Evolutionary conservation across 2,113 vertebrate genomes (phyloP), one percentile per base, ranked within the genome.

Genomic region (Gobius niger): DNA sequence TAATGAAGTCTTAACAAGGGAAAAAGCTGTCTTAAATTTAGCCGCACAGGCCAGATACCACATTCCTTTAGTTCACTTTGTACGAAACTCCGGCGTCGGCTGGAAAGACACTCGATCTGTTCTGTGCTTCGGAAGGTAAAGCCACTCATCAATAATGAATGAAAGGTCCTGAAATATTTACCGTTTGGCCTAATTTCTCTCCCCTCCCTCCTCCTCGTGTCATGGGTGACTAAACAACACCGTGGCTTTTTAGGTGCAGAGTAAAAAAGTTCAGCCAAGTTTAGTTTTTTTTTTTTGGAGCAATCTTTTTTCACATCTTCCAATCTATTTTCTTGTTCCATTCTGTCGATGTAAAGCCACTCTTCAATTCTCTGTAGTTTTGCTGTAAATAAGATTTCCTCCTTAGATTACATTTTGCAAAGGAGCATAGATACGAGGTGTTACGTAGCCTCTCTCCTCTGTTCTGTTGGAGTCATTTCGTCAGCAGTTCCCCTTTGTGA

Each of bases 81-180:
- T 34, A 7, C 19, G 54, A 63, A 75, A 50, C 63, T 71, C 8
- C 9, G 41, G 77, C 67, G 65, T 77, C 76, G 85, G 81, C 89
- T 87, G 86, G 84, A 90, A 86, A 82, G 88, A 91, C 70, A 89
- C 86, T 89, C 71, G 87, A 93, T 93, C 90, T 85, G 89, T 83
- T 70, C 80, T 77, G 85, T 87, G 85, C 82, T 80, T 44, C 52
- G 84, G 80, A 85, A 90, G 85, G 81, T 88, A 87, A 87, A 91
- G 88, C 89, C 90, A 16, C 81, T 68, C 46, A 65, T 94, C 76
- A 92, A 93, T 93, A 91, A 93, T 92, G 78, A 49, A 94, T 92
- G 90, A 90, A 81, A 67, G 75, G 65, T 87, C 75, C 82, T 94
- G 68, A 93, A 94, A 94, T 93, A 94, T 94, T 93, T 86, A 93